phyloP scores from a whole-genome alignment of 2,113 vertebrate genomes.

The Vidua macroura region DNA sequence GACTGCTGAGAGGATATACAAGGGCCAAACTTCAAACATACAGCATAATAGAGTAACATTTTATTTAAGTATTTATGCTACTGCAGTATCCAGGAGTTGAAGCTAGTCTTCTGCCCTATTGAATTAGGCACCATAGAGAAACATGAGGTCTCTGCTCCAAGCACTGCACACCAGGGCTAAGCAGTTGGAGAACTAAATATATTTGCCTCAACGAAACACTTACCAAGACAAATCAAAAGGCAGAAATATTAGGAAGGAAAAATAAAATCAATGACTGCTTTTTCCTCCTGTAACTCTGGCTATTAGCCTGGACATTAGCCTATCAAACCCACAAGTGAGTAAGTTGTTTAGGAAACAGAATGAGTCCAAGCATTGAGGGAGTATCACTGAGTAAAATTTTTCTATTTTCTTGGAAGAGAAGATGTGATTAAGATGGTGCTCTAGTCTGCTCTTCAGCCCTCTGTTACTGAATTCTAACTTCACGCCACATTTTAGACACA shows the following conservation, averaged over 20 bases:
- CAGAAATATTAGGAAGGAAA: background rate
- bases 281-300: background rate
- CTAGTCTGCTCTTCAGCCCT: background rate
- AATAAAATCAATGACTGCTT: background rate
- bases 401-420: background rate
- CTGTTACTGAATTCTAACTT: background rate
- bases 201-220: background rate
- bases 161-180: background rate
- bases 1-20: background rate
- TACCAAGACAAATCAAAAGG: slow-evolving; percentile 9
- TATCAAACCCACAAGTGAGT: background rate
- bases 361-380: background rate
- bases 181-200: background rate
- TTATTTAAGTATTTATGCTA: background rate
- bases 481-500: background rate
- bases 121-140: background rate
- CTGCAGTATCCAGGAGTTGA: background rate
- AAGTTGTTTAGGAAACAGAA: background rate
- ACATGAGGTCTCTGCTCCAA: background rate
- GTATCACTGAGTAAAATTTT: background rate
- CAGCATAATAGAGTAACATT: background rate
- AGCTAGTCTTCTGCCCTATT: background rate
- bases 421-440: background rate
- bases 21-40: background rate
- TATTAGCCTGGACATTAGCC: slow-evolving; percentile 5